Percentiles rank a stretch among this genome's conserved stretches.
Conservation (phyloP, 2,113 vertebrate genomes). For the Anolis carolinensis region DNA sequence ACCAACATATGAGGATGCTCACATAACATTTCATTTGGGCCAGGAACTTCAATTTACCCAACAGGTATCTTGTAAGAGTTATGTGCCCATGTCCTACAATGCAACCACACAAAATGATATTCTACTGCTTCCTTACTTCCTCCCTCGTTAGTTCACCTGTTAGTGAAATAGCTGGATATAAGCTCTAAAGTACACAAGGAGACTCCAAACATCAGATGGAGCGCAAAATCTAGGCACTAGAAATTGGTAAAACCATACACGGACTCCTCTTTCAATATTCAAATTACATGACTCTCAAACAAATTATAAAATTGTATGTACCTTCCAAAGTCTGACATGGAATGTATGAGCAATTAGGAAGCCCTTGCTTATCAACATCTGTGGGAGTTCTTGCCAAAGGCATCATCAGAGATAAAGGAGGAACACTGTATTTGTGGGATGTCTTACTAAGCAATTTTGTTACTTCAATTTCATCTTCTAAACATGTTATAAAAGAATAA, state of each 20-base stretch:
- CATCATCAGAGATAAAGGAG: conserved; percentile 71
- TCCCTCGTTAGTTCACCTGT: neutral
- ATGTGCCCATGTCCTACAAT: neutral
- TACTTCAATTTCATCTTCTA: conserved; percentile 87
- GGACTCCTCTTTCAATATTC: neutral
- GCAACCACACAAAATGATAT: neutral
- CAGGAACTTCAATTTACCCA: neutral
- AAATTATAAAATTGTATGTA: conserved; percentile 48
- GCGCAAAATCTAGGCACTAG: neutral
- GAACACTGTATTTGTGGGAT: conserved; percentile 89
- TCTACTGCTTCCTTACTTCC: neutral
- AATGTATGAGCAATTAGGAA: conserved; percentile 44
- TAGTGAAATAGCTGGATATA: neutral
- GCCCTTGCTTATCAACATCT: conserved; percentile 42
- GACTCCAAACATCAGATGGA: neutral
- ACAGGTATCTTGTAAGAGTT: too few species aligned
- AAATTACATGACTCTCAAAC: neutral
- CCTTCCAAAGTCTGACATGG: conserved; percentile 62
- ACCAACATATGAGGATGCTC: too few species aligned
- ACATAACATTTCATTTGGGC: too few species aligned
- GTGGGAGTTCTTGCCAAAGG: conserved; percentile 59
- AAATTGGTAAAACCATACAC: neutral
- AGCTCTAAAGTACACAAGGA: neutral
- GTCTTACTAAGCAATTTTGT: conserved; percentile 77
- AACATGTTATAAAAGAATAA: conserved; percentile 86